These are phyloP conservation scores for Piezodorus guildinii DNA, from an alignment of 1,140 invertebrate species.

Conservation along the genomic window DNA sequence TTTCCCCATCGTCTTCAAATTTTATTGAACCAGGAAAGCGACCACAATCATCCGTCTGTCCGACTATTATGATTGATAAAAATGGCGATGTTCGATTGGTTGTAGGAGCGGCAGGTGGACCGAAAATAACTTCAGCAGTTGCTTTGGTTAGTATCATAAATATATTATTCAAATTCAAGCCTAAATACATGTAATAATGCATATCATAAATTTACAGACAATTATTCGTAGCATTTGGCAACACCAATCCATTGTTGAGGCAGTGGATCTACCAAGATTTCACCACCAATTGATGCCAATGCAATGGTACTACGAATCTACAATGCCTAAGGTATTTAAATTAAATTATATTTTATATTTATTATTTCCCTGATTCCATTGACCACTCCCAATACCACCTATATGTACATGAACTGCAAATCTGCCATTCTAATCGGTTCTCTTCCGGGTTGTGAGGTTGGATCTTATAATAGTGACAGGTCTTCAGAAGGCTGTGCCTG, in stretches of 20 bases:
- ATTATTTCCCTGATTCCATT: too few species aligned
- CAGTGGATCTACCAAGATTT: constrained; percentile 72
- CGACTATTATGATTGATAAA: constrained; percentile 59
- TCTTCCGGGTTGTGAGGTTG: too few species aligned
- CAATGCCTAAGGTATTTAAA: constrained; percentile 46
- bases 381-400: too few species aligned
- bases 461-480: too few species aligned
- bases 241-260: constrained; percentile 68
- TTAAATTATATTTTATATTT: too few species aligned
- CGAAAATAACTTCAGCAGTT: constrained; percentile 73
- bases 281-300: constrained; percentile 91
- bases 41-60: constrained; percentile 84
- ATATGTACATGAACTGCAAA: too few species aligned
- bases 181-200: too few species aligned
- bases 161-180: neutral
- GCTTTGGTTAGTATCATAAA: constrained; percentile 44
- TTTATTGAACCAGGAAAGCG: constrained; percentile 65
- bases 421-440: too few species aligned
- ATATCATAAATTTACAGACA: constrained; percentile 40
- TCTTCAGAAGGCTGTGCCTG: too few species aligned
- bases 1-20: constrained; percentile 71
- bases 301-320: constrained; percentile 63
- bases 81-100: constrained; percentile 53
- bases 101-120: constrained; percentile 77
- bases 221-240: constrained; percentile 76